Conservation (phyloP, 1,140 invertebrate species). For the Wasmannia auropunctata region DNA sequence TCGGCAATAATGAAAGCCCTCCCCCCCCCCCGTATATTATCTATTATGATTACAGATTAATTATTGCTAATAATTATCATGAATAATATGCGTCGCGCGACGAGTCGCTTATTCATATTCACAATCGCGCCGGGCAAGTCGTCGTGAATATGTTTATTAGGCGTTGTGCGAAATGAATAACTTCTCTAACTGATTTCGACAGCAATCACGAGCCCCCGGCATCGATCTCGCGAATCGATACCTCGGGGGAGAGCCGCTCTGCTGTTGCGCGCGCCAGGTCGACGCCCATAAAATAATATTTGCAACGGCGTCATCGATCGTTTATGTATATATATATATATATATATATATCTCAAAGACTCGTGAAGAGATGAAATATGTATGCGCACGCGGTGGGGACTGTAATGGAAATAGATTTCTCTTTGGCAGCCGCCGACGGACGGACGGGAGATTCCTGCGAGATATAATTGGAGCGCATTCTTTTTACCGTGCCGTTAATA, state of each 20-base stretch:
- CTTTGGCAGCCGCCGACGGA: conserved; percentile 5
- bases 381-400: conserved; percentile 14
- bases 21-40: conserved; percentile 50
- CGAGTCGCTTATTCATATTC: conserved; percentile 53
- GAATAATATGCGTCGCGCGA: conserved; percentile 56
- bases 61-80: conserved; percentile 69
- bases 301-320: conserved; percentile 48
- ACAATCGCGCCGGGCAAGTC: conserved; percentile 16
- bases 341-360: conserved; percentile 5
- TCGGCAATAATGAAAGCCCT: conserved; percentile 57
- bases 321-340: neutral
- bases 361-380: conserved; percentile 48
- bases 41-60: conserved; percentile 68
- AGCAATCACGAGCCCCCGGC: conserved; percentile 37
- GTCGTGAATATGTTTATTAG: conserved; percentile 64
- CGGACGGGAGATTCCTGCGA: neutral
- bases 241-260: conserved; percentile 8
- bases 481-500: conserved; percentile 35
- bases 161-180: conserved; percentile 49
- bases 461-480: conserved; percentile 46
- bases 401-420: conserved; percentile 54
- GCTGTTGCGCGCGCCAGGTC: conserved; percentile 20
- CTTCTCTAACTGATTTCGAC: conserved; percentile 53
- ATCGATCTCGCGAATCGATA: conserved; percentile 46
- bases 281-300: conserved; percentile 59